Evolutionary conservation across 2,888 invertebrate genomes (phyloP).

Genomic region (Lithodes maja): DNA sequence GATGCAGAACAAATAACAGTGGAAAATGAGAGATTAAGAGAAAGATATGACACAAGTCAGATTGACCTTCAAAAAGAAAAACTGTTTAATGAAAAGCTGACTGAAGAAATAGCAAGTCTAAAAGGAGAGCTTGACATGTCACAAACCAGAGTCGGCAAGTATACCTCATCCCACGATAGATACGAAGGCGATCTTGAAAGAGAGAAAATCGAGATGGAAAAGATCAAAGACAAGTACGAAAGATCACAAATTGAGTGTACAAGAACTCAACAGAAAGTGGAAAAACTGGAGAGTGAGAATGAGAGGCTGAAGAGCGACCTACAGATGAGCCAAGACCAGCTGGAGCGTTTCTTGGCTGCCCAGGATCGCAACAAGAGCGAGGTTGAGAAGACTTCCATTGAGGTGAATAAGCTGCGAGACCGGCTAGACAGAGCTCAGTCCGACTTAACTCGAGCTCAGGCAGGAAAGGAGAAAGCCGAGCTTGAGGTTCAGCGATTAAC

Average conservation of each 20-base stretch:
- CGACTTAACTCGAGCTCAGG: slow-evolving; percentile 73
- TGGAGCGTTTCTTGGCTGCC: slow-evolving; percentile 71
- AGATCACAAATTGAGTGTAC: slow-evolving; percentile 77
- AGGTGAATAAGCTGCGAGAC: slow-evolving; percentile 76
- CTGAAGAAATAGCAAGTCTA: slow-evolving; percentile 62
- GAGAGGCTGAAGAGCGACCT: slow-evolving; percentile 72
- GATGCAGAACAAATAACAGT: slow-evolving; percentile 80
- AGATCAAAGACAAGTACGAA: slow-evolving; percentile 77
- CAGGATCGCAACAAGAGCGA: slow-evolving; percentile 71
- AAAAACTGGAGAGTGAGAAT: slow-evolving; percentile 78
- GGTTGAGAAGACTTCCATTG: slow-evolving; percentile 76
- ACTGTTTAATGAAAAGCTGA: slow-evolving; percentile 64
- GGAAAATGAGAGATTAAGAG: slow-evolving; percentile 76
- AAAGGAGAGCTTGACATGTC: slow-evolving; percentile 74
- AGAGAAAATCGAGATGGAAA: slow-evolving; percentile 84
- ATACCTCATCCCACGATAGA: slow-evolving; percentile 82
- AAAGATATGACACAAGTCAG: slow-evolving; percentile 68
- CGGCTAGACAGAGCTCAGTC: slow-evolving; percentile 72
- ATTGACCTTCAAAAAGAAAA: slow-evolving; percentile 69
- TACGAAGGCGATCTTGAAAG: slow-evolving; percentile 71
- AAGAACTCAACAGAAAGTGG: slow-evolving; percentile 71
- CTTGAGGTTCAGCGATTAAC: slow-evolving; percentile 71
- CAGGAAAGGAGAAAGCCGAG: slow-evolving; percentile 69
- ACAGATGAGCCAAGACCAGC: slow-evolving; percentile 71
- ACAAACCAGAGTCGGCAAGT: slow-evolving; percentile 85